Base-by-base conservation (phyloP, 2,888 invertebrate genomes). In the Helobdella robusta region DNA sequence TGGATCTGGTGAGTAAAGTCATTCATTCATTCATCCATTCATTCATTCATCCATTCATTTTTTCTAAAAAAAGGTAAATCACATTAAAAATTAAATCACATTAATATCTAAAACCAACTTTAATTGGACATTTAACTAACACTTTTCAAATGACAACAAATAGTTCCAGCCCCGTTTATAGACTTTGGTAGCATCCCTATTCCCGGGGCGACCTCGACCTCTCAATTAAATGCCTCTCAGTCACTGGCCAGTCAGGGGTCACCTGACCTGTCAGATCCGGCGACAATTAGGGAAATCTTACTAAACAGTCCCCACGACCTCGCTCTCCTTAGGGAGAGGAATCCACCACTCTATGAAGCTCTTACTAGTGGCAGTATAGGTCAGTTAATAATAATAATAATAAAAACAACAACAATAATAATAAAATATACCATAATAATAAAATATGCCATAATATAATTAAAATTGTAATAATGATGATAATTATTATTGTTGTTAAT, bases 321-420 rank as follows among this genome's bases (percentile, higher is more conserved):
- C 66, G 88, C 93, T 0, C 78, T 93, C 67, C 82, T 95, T 6
- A 89, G 91, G 77, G 92, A 94, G 78, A 90, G 94, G 75, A 95
- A 95, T 82, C 89, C 93, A 5, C 84, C 87, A 71, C 81, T 95
- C 67, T 93, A 94, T 11, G 93, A 93, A 78, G 93, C 95, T 23
- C 80, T 94, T 32, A 83, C 89, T 0, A 89, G 87, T 73, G 91
- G 90, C 32, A 87, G 87, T 78, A 83, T 89, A 71, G 88, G 81
- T 81, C 72, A 70, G 72, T 67, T 36, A 61, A 40, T n/a, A 28
- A 15, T 59, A 30, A 11, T 59, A 8, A n/a, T n/a, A n/a, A n/a
- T n/a, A n/a, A n/a, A n/a, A n/a, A n/a, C n/a, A n/a, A n/a, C n/a
- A n/a, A n/a, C n/a, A n/a, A n/a, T n/a, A n/a, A n/a, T n/a, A n/a